phyloP scores from a whole-genome alignment of 2,113 vertebrate species.

The Melanostigma gelatinosum region DNA sequence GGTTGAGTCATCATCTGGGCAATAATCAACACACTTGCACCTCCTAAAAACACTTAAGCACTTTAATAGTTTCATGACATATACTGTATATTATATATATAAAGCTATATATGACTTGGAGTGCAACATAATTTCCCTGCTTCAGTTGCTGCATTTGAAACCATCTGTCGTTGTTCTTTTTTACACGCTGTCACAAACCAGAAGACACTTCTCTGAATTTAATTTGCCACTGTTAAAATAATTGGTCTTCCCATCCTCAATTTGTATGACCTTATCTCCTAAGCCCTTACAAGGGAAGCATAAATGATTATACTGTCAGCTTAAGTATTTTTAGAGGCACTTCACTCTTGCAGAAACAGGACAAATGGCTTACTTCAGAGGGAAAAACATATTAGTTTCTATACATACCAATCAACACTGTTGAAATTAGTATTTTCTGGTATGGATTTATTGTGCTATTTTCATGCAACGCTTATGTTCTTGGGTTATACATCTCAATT shows the following conservation, averaged over 20 bases:
- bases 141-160: not conserved
- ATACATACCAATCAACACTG: not conserved
- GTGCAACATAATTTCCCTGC: not conserved
- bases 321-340: slow-evolving; percentile 33
- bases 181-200: slow-evolving; percentile 7
- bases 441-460: not conserved
- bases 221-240: slow-evolving; percentile 20
- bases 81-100: not conserved
- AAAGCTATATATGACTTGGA: not conserved
- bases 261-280: slow-evolving; percentile 41
- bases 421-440: not conserved
- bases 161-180: not conserved
- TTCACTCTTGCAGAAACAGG: slow-evolving; percentile 13
- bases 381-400: not conserved
- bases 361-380: slow-evolving; percentile 3
- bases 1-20: slow-evolving; percentile 15
- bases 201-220: slow-evolving; percentile 1
- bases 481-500: not conserved
- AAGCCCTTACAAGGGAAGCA: slow-evolving; percentile 23
- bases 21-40: not conserved
- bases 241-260: slow-evolving; percentile 20
- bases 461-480: not conserved
- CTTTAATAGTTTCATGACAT: not conserved
- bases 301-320: slow-evolving; percentile 38
- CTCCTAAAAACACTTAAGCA: not conserved